Evolutionary conservation across 1,140 invertebrate species (phyloP), one percentile per base, ranked within the genome.

Genomic region (Mylabris phalerata): DNA sequence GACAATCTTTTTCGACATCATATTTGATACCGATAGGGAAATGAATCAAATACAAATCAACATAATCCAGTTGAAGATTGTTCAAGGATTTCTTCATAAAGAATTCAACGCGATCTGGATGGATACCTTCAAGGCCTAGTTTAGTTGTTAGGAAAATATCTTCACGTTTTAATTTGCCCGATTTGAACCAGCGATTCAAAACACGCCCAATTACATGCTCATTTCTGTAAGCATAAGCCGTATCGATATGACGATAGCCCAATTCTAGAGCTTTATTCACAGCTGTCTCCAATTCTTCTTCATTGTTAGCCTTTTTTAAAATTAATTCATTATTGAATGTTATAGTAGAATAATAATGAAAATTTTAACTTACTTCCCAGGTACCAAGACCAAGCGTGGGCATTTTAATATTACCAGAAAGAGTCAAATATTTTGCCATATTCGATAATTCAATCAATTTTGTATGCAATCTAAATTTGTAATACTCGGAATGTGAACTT

Each of bases 41-140:
- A 62, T 95, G 92, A 50, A 94, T 79, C 7, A 95, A 75, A 71
- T 92, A 94, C 54, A 95, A 77, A 69, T 95, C 92, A 2, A 95
- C 72, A 68, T 94, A 95, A 54, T 87, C 82, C 51, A 92, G 67
- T 61, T 86, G 81, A n/a, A 94, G 74, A 42, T 81, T 82, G 48
- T 82, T 73, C 26, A 95, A 72, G 0, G 91, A 93, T 50, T 84
- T 73, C 40, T 83, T 83, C 19, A 93, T 71, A 60, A 82, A 89
- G 41, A 84, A 84, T 60, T 83, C 80, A 10, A 94, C 89, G 52
- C 85, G 81, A 2, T 81, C 80, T 11, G 87, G 81, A 27, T 83
- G 77, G 46, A 67, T 65, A 68, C 78, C 73, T 51, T 69, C 54
- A n/a, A 75, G 69, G 59, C 77, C 76, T 73, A 90, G 80, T 76